phyloP scores from a whole-genome alignment of 2,797 vertebrate species.

The Neopelma chrysocephalum region DNA sequence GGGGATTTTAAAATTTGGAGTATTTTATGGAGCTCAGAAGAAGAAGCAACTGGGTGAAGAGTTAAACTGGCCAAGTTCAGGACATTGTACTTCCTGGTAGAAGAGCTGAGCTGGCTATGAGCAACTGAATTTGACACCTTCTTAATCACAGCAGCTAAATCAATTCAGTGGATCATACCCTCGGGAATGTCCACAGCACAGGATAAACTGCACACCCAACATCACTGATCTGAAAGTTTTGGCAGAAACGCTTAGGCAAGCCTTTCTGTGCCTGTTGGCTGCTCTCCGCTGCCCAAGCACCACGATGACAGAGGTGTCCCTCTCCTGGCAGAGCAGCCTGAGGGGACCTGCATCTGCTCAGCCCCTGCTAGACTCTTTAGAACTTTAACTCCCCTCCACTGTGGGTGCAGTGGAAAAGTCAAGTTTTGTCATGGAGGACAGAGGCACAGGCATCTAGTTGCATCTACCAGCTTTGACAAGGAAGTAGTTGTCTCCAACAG shows the following conservation, averaged over 20 bases:
- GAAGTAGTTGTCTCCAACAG: not conserved
- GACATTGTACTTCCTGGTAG: not conserved
- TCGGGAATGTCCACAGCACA: not conserved
- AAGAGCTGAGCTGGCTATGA: not conserved
- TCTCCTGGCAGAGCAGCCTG: accelerated
- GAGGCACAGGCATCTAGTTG: not conserved
- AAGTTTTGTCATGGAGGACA: not conserved
- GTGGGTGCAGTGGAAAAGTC: not conserved
- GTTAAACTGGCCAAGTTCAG: not conserved
- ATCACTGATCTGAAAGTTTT: not conserved
- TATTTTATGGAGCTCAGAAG: not conserved
- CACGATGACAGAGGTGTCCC: accelerated
- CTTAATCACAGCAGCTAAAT: not conserved
- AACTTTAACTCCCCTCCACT: not conserved
- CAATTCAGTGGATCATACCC: not conserved
- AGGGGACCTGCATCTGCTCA: not conserved
- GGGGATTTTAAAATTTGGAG: not conserved
- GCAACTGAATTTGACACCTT: not conserved
- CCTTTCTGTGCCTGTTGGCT: accelerated
- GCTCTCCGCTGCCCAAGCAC: not conserved
- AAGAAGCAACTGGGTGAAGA: not conserved
- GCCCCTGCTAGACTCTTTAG: not conserved
- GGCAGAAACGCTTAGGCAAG: not conserved
- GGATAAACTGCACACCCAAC: not conserved
- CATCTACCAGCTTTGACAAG: not conserved